phyloP scores from a whole-genome alignment of 2,797 vertebrate species.

The Merluccius polli region DNA sequence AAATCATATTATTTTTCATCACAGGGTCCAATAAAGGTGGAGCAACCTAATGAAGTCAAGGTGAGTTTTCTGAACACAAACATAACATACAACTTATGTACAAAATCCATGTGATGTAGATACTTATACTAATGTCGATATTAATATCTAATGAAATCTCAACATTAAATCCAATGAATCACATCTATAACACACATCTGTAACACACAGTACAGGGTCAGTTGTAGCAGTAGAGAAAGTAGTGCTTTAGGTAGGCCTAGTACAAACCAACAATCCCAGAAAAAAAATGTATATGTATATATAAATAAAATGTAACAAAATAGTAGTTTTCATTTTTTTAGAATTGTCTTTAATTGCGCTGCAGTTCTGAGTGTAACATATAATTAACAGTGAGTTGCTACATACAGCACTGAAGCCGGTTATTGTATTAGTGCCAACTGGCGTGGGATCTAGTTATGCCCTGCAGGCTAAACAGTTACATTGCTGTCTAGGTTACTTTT shows the following conservation, averaged over 20 bases:
- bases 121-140: neutral
- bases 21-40: constrained; percentile 89
- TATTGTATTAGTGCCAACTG: neutral
- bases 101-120: neutral
- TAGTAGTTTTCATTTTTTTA: too few relatives aligned
- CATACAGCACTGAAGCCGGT: constrained; percentile 9
- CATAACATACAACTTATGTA: too few relatives aligned
- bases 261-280: too few relatives aligned
- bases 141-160: neutral
- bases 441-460: neutral
- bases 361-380: too few relatives aligned
- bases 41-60: constrained; percentile 83
- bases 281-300: too few relatives aligned
- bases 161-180: neutral
- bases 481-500: neutral
- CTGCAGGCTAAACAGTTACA: neutral
- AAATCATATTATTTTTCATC: constrained; percentile 31
- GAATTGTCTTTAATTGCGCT: too few relatives aligned
- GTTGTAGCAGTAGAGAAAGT: neutral
- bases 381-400: constrained; percentile 6
- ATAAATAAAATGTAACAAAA: too few relatives aligned
- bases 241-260: neutral
- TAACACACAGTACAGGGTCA: neutral
- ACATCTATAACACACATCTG: too few relatives aligned
- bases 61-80: constrained; percentile 61